These are phyloP conservation scores for Sebastes taczanowskii DNA, from an alignment of 2,797 vertebrate genomes.

Conservation along the genomic window DNA sequence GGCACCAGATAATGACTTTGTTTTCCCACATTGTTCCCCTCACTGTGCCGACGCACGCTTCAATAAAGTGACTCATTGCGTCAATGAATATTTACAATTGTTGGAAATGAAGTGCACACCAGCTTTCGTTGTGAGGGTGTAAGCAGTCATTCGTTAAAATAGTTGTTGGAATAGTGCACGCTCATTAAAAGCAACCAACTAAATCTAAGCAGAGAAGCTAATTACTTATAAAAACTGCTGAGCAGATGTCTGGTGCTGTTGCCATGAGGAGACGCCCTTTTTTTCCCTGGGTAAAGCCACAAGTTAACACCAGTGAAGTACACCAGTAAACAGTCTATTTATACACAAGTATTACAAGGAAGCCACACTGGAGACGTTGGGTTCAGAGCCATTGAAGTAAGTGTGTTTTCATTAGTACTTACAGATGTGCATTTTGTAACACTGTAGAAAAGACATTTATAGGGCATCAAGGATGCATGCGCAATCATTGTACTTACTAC, in stretches of 20 bases:
- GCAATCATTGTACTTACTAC: background rate
- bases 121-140: constrained; percentile 47
- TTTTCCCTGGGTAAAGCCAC: constrained; percentile 37
- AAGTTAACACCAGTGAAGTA: constrained; percentile 25
- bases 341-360: background rate
- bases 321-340: constrained; percentile 27
- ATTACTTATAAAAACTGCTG: constrained; percentile 72
- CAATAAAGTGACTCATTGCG: constrained; percentile 50
- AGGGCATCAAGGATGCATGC: background rate
- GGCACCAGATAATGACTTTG: constrained; percentile 50
- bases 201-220: constrained; percentile 66
- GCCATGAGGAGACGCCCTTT: constrained; percentile 47
- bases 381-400: background rate
- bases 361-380: background rate
- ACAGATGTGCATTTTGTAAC: too few relatives aligned
- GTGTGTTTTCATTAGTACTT: background rate
- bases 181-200: constrained; percentile 70
- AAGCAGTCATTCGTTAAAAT: constrained; percentile 65
- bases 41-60: constrained; percentile 35
- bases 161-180: constrained; percentile 59
- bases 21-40: constrained; percentile 24
- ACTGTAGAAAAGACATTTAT: too few relatives aligned
- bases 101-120: constrained; percentile 49
- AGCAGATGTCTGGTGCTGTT: constrained; percentile 62
- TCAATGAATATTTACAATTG: constrained; percentile 65